These are phyloP conservation scores for Cephus sareptanus DNA, from an alignment of 2,888 invertebrate genomes.

Conservation along the genomic window DNA sequence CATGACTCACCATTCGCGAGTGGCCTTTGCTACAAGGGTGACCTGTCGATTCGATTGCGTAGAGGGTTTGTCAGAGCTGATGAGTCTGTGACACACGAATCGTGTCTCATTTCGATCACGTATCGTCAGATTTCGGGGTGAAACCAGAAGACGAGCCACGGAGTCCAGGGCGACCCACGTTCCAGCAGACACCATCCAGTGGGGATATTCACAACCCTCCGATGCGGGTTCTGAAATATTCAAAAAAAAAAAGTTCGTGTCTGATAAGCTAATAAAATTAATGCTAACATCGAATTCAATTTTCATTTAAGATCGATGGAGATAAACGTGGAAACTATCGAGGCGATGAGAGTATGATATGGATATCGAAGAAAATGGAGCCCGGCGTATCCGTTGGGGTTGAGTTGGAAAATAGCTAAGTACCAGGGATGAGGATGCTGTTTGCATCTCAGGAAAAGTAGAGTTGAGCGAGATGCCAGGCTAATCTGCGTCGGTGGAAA, in stretches of 20 bases:
- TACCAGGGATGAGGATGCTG: not conserved
- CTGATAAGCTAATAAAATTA: not conserved
- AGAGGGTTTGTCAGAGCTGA: conserved; percentile 40
- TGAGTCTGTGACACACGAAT: conserved; percentile 47
- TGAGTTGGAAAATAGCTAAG: not conserved
- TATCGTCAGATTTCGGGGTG: conserved; percentile 54
- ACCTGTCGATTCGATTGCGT: conserved; percentile 37
- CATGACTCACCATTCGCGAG: conserved; percentile 54
- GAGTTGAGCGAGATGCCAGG: conserved; percentile 15
- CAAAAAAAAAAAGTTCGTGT: not conserved
- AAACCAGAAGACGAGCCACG: conserved; percentile 48
- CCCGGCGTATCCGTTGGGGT: too few species aligned
- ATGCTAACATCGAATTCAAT: not conserved
- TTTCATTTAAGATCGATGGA: not conserved
- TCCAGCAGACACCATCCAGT: conserved; percentile 52
- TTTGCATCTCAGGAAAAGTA: not conserved
- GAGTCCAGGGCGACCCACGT: conserved; percentile 58
- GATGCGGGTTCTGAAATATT: conserved; percentile 45
- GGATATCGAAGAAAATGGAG: not conserved
- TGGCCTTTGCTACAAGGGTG: conserved; percentile 54
- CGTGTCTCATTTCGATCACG: conserved; percentile 56
- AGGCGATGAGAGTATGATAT: not conserved
- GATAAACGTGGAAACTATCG: not conserved
- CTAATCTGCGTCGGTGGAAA: conserved; percentile 50
- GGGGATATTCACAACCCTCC: conserved; percentile 48